Evolutionary conservation across 2,797 vertebrate species (phyloP).

Genomic region (Manis javanica): DNA sequence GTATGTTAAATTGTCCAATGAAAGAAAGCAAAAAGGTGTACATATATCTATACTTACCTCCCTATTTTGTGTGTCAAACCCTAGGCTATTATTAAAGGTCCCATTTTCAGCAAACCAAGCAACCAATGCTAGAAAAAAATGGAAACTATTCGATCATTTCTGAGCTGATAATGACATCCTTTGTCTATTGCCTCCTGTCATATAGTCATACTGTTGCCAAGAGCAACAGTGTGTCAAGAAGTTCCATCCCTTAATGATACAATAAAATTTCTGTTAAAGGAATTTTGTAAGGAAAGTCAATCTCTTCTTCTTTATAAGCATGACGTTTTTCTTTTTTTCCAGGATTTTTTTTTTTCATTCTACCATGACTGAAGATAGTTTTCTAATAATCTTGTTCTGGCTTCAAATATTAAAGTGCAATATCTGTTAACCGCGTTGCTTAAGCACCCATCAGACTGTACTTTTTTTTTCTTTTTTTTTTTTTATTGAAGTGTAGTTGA

Average conservation of each 20-base stretch:
- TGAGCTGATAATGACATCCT: conserved; percentile 69
- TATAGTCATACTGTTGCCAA: conserved; percentile 82
- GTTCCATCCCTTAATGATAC: conserved; percentile 63
- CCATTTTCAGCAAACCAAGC: conserved; percentile 62
- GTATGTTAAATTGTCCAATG: neutral
- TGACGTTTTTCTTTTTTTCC: neutral
- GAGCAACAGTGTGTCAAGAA: conserved; percentile 82
- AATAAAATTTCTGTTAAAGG: conserved; percentile 78
- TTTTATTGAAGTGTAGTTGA: too few species aligned
- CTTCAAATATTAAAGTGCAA: conserved; percentile 50
- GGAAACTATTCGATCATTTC: conserved; percentile 66
- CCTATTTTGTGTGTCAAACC: neutral
- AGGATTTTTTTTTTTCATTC: conserved; percentile 48
- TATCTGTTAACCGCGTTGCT: conserved; percentile 64
- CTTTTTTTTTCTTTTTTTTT: neutral
- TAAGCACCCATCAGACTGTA: neutral
- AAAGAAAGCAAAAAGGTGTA: conserved; percentile 53
- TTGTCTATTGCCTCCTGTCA: conserved; percentile 66
- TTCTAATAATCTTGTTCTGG: conserved; percentile 67
- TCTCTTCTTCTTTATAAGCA: conserved; percentile 69
- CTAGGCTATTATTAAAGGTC: conserved; percentile 61
- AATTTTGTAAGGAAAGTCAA: conserved; percentile 66
- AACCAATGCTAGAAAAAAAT: conserved; percentile 67
- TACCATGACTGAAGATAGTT: conserved; percentile 54
- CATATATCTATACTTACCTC: conserved; percentile 32